Base-by-base conservation (phyloP, 2,888 invertebrate species). In the Amphipyra berbera region DNA sequence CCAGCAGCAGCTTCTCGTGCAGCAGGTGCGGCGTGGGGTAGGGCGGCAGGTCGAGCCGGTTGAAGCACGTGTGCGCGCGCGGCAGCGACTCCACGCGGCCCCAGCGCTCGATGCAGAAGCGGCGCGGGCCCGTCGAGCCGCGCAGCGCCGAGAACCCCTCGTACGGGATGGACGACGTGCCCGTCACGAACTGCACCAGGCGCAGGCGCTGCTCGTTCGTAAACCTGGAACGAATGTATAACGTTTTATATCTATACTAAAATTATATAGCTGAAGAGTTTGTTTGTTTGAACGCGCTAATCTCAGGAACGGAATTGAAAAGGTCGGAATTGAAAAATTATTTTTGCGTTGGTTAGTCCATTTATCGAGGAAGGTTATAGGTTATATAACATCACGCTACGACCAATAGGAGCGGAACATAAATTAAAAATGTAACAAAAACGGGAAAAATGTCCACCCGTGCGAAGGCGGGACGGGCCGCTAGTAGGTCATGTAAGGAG, bases 71-170 rank as follows among this genome's bases (percentile, higher is more conserved):
- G 93, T 99, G 99, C 0, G 99, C 99, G 76, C 99, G 96, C 27
- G 99, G 99, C 82, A 99, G 95, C 81, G 98, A 98, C 89, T 98
- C 98, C 37, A 98, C 97, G 88, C 98, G 97, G 69, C 99, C 99
- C 99, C 99, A 99, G 88, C 99, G 98, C 91, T 99, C 99, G 81
- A 99, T 98, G 94, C 99, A 99, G 95, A 99, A 99, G 81, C 98
- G 97, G 13, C 99, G 96, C 41, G 99, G 99, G 0, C 99, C 99
- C 46, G 98, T 99, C 7, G 98, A 98, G 58, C 99, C 99, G 44
- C 99, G 96, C 60, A 99, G 94, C 2, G 99, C 99, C 0, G 98
- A 96, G 94, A 99, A 99, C 1, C 99, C 99, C 90, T 99, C 99
- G 90, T 98, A 99, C 0, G 99, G 99, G 83, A 99, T 98, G 82